phyloP scores from a whole-genome alignment of 2,113 vertebrate genomes.

The Peromyscus californicus region DNA sequence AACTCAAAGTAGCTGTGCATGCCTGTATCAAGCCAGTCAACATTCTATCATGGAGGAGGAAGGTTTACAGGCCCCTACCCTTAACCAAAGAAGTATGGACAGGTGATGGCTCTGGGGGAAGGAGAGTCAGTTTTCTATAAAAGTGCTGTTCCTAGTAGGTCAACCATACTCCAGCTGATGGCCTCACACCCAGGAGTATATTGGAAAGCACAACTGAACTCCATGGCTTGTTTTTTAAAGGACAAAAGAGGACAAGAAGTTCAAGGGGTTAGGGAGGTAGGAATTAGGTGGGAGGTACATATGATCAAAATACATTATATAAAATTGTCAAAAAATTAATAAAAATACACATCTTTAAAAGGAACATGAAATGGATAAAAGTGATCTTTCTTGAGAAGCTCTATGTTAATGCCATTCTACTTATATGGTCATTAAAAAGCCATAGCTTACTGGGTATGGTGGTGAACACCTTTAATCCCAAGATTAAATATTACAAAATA shows the following conservation, averaged over 20 bases:
- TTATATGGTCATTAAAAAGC: background rate
- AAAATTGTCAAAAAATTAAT: background rate
- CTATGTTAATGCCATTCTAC: background rate
- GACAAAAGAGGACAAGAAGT: background rate
- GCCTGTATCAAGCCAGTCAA: background rate
- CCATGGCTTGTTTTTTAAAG: background rate
- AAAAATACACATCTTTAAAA: background rate
- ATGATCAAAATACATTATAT: background rate
- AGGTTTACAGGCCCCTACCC: background rate
- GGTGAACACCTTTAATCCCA: background rate
- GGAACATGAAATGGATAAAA: slow-evolving; percentile 8
- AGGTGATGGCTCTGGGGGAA: background rate
- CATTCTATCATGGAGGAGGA: background rate
- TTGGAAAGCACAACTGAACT: background rate
- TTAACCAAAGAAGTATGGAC: background rate
- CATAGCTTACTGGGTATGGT: background rate
- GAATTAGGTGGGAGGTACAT: background rate
- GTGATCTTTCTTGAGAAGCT: slow-evolving; percentile 6
- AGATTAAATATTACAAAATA: background rate
- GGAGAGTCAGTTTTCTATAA: background rate
- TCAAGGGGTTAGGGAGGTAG: background rate
- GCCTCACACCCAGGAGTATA: background rate
- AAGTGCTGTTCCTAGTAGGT: background rate
- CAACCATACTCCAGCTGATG: background rate
- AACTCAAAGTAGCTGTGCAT: background rate